Evolutionary conservation across 1,140 invertebrate genomes (phyloP), one percentile per base, ranked within the genome.

Genomic region (Odontomachus brunneus): DNA sequence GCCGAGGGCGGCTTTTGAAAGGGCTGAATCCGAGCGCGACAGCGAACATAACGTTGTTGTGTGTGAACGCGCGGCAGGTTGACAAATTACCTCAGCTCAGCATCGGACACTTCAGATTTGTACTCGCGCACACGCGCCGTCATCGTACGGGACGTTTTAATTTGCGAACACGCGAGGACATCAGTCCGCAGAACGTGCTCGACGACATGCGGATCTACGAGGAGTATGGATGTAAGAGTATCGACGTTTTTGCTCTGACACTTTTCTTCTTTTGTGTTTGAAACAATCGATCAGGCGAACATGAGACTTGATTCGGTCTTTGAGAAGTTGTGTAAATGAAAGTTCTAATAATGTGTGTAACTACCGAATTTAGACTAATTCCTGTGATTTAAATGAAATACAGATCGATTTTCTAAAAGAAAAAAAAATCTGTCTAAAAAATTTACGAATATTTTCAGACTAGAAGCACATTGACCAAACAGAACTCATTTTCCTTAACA

Each of bases 11-110:
- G 19, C 14, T 57, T 24, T 33, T 24, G 24, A 26, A 62, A 48
- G 53, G 29, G 44, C 5, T 59, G 59, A 81, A 66, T 73, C 3
- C 17, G 24, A 4, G 15, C 29, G 14, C 59, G 62, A 59, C 33
- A 57, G 0, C 14, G 48, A 29, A 71, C 57, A 19, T n/a, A 11
- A 59, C 14, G 29, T 59, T 53, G 60, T 44, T 82, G 12, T 17
- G 22, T 9, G 14, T 44, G 53, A 19, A 59, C 24, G 29, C 62
- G 65, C 11, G n/a, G n/a, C 65, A 29, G 33, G 19, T 60, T 60
- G 73, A 81, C 48, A 80, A 84, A 80, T 84, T 60, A 62, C 26
- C 51, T 14, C 49, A 22, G 9, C 19, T 55, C 29, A 19, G 12
- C 63, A 24, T 82, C 26, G 15, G 29, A 48, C 33, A 57, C n/a